phyloP scores from a whole-genome alignment of 2,888 invertebrate species.

The Quadriops clusia region DNA sequence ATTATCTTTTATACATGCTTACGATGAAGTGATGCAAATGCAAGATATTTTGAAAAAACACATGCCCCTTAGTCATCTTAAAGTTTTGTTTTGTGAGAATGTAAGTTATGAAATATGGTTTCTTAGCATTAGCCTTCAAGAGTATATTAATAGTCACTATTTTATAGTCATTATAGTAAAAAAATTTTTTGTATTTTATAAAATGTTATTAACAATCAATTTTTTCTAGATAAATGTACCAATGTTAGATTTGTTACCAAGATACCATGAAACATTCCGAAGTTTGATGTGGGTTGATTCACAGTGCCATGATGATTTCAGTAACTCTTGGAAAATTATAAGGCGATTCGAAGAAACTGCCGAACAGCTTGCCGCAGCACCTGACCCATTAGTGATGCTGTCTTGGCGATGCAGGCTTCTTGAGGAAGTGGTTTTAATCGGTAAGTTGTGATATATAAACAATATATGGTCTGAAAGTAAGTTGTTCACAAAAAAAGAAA shows the following conservation, averaged over 20 bases:
- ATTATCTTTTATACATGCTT: conserved; percentile 54
- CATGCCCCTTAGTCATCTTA: conserved; percentile 62
- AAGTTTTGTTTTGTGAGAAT: conserved; percentile 61
- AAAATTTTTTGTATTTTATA: conserved; percentile 1
- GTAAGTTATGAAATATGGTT: conserved; percentile 34
- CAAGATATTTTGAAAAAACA: conserved; percentile 52
- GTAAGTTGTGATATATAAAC: too few relatives aligned
- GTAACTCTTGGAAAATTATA: conserved; percentile 16
- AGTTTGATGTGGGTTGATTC: conserved; percentile 54
- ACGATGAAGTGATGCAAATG: conserved; percentile 50
- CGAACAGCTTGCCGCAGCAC: conserved; percentile 12
- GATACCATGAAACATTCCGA: conserved; percentile 42
- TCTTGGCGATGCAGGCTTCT: conserved; percentile 53
- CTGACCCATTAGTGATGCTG: conserved; percentile 52
- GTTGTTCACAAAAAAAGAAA: background rate
- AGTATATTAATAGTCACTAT: too few relatives aligned
- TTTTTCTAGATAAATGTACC: conserved; percentile 39
- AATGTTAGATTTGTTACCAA: conserved; percentile 43
- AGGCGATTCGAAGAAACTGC: conserved; percentile 12
- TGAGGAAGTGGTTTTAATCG: conserved; percentile 44
- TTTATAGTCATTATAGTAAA: too few relatives aligned
- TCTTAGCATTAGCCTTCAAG: too few relatives aligned
- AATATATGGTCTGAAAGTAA: conserved; percentile 1
- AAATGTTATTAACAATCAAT: background rate
- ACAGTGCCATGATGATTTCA: conserved; percentile 22